phyloP scores from a whole-genome alignment of 2,797 vertebrate species.

The Lacerta bilineata region DNA sequence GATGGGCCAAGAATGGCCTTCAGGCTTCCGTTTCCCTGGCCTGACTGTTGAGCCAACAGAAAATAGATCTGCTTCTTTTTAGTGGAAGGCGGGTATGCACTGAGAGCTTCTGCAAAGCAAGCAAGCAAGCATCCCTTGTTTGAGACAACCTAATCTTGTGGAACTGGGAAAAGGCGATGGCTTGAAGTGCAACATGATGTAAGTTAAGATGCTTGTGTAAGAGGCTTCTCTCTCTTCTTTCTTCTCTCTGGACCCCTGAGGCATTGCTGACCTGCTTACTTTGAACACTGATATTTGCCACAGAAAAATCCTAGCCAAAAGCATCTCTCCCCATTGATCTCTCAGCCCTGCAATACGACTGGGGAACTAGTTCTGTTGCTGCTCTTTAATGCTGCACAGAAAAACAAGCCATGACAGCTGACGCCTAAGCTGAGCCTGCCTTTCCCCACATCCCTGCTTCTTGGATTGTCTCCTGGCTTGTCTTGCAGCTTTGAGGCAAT shows the following conservation, averaged over 20 bases:
- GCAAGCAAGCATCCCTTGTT: not conserved
- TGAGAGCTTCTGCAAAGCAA: not conserved
- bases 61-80: not conserved
- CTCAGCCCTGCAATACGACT: conserved; percentile 38
- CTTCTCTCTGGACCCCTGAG: not conserved
- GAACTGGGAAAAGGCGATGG: not conserved
- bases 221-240: not conserved
- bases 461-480: conserved; percentile 61
- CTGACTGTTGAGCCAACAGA: not conserved
- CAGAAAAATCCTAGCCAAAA: conserved; percentile 30
- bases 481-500: conserved; percentile 63
- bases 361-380: conserved; percentile 9
- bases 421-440: not conserved
- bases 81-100: no score
- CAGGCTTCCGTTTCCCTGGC: no score
- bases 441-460: conserved; percentile 36
- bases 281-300: not conserved
- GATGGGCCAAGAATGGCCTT: no score
- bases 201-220: not conserved
- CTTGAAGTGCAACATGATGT: not conserved
- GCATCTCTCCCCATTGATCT: not conserved
- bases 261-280: fast-evolving
- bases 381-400: conserved; percentile 36
- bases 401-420: conserved; percentile 23
- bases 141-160: not conserved